Evolutionary conservation across 1,140 invertebrate genomes (phyloP).

Genomic region (Sminthurides bifidus): DNA sequence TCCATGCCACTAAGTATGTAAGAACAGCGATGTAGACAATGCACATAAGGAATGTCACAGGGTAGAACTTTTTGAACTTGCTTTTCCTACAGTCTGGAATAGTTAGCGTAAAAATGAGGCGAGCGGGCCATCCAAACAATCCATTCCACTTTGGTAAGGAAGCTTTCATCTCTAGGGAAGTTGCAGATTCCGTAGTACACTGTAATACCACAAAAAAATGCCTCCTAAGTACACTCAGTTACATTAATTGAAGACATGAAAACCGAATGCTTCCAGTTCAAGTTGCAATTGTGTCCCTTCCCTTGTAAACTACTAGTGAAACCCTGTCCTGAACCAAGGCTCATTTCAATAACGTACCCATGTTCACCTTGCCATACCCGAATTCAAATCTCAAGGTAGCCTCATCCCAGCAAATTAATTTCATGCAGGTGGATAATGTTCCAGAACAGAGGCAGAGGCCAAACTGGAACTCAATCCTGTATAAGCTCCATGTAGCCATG

Average conservation of each 20-base stretch:
- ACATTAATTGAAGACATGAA: conserved; percentile 34
- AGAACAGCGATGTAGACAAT: conserved; percentile 70
- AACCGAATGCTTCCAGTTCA: no score
- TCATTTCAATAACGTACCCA: no score
- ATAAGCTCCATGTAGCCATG: no score
- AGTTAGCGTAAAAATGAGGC: conserved; percentile 51
- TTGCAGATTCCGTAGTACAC: conserved; percentile 9
- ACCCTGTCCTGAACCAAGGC: not conserved
- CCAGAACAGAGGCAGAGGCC: no score
- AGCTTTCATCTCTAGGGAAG: conserved; percentile 8
- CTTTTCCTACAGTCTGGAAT: conserved; percentile 59
- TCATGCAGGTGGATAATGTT: no score
- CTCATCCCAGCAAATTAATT: no score
- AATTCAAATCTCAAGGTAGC: no score
- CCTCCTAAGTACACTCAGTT: conserved; percentile 37
- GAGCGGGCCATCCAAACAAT: conserved; percentile 45
- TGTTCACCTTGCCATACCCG: no score
- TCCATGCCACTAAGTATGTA: conserved; percentile 81
- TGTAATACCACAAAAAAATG: conserved; percentile 1
- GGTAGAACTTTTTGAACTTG: conserved; percentile 65
- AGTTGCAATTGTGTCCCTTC: not conserved
- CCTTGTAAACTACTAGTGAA: not conserved
- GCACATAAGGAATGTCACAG: conserved; percentile 72
- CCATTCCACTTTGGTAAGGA: conserved; percentile 25
- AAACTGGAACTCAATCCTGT: no score